Evolutionary conservation across 2,888 invertebrate species (phyloP).

Genomic region (Harmothoe impar): DNA sequence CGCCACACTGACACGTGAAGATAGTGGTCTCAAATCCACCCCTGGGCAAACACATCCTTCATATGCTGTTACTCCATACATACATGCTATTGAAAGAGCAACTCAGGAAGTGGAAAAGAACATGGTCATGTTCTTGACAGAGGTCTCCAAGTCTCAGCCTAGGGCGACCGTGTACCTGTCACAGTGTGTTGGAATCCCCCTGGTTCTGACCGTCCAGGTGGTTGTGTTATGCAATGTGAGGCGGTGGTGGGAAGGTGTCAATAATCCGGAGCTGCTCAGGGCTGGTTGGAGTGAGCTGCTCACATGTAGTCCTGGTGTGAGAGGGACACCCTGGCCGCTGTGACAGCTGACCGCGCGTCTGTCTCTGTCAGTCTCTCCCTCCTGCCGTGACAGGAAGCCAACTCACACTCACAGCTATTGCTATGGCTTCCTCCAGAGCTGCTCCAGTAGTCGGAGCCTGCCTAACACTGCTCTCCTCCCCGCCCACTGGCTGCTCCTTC

Average conservation of each 20-base stretch:
- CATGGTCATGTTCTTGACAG: too few relatives aligned
- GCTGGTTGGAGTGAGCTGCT: too few relatives aligned
- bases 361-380: neutral
- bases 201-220: neutral
- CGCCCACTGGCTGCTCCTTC: neutral
- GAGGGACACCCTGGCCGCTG: neutral
- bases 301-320: too few relatives aligned
- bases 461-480: conserved; percentile 10
- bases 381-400: conserved; percentile 18
- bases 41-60: too few relatives aligned
- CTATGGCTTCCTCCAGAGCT: conserved; percentile 18
- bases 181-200: neutral
- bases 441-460: neutral
- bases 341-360: neutral
- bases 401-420: neutral
- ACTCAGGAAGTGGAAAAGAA: too few relatives aligned
- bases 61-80: too few relatives aligned
- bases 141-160: neutral
- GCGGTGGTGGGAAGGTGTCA: neutral
- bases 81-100: too few relatives aligned
- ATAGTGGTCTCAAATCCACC: too few relatives aligned
- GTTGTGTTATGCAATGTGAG: neutral
- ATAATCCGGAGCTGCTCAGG: neutral
- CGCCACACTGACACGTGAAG: too few relatives aligned
- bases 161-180: neutral